Conservation (phyloP, 2,888 invertebrate genomes). For the Nemapogon koenigi region DNA sequence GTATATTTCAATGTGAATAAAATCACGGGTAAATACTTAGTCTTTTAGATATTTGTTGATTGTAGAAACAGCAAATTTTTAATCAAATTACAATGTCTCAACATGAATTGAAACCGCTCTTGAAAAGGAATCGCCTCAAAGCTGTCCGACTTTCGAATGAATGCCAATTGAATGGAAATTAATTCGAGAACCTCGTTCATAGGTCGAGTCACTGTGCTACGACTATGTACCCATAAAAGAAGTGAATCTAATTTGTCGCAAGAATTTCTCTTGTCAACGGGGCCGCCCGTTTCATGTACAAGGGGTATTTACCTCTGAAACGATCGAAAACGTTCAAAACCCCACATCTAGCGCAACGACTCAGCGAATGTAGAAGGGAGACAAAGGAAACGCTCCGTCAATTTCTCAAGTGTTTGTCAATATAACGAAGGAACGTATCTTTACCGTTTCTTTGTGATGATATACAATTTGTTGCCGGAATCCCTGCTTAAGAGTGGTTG, state of each 20-base stretch:
- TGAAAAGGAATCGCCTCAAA: constrained; percentile 3
- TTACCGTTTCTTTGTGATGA: too few species aligned
- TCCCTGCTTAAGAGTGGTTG: too few species aligned
- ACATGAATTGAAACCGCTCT: constrained; percentile 2
- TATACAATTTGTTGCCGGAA: too few species aligned
- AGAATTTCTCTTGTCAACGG: constrained; percentile 1
- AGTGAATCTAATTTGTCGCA: constrained; percentile 8
- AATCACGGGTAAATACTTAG: too few species aligned
- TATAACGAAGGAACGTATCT: too few species aligned
- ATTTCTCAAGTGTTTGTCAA: constrained; percentile 5
- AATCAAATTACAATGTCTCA: too few species aligned
- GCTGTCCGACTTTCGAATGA: constrained; percentile 7
- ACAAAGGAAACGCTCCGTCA: not conserved
- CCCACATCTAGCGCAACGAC: constrained; percentile 3
- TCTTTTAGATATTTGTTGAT: too few species aligned
- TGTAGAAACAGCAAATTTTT: too few species aligned
- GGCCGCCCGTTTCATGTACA: constrained; percentile 7
- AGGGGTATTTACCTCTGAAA: not conserved
- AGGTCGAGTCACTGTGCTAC: constrained; percentile 2
- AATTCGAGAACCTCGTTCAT: constrained; percentile 7
- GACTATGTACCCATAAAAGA: constrained; percentile 4
- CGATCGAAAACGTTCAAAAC: not conserved
- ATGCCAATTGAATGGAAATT: constrained; percentile 7
- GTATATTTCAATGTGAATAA: too few species aligned
- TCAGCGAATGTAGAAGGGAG: not conserved